A percentile compares a stretch with the other conserved stretches of the same genome.
These are phyloP conservation scores for Dione vanillae DNA, from an alignment of 2,888 invertebrate genomes.

Conservation along the genomic window DNA sequence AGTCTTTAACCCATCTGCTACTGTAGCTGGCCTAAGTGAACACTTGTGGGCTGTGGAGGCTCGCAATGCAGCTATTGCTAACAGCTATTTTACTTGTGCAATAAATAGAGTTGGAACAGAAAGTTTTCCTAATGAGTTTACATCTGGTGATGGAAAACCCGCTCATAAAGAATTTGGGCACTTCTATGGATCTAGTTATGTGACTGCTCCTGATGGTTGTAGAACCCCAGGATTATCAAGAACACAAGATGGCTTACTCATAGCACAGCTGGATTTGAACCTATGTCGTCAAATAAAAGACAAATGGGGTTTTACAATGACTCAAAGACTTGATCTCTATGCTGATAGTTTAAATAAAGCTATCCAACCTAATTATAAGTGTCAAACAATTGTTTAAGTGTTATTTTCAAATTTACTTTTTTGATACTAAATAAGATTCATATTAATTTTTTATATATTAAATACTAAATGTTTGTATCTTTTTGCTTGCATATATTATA, in stretches of 20 bases:
- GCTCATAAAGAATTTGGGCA: conserved; percentile 96
- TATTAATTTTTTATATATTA: neutral
- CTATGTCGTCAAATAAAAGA: conserved; percentile 97
- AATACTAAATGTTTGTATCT: neutral
- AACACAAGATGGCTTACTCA: conserved; percentile 91
- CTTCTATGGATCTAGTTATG: conserved; percentile 98
- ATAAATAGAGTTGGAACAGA: conserved; percentile 98
- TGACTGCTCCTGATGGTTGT: conserved; percentile 96
- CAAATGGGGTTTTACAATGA: conserved; percentile 98
- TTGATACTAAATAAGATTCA: neutral
- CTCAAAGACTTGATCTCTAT: conserved; percentile 96
- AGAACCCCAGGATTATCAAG: conserved; percentile 95
- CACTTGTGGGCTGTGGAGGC: conserved; percentile 98
- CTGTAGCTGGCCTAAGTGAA: conserved; percentile 92
- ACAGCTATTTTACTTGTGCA: conserved; percentile 96
- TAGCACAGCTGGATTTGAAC: conserved; percentile 96
- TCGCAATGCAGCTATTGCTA: conserved; percentile 97
- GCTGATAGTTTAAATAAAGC: conserved; percentile 87
- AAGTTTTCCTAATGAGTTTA: conserved; percentile 86
- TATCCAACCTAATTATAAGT: conserved; percentile 63
- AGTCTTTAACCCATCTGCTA: conserved; percentile 99
- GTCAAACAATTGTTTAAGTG: conserved; percentile 57
- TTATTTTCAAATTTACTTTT: neutral
- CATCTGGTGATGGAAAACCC: conserved; percentile 86
- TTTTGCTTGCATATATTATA: neutral